A percentile compares a stretch with the other conserved stretches of the same genome.
These are phyloP conservation scores for Sylvicola cinctus DNA, from an alignment of 2,888 invertebrate species.

Conservation along the genomic window DNA sequence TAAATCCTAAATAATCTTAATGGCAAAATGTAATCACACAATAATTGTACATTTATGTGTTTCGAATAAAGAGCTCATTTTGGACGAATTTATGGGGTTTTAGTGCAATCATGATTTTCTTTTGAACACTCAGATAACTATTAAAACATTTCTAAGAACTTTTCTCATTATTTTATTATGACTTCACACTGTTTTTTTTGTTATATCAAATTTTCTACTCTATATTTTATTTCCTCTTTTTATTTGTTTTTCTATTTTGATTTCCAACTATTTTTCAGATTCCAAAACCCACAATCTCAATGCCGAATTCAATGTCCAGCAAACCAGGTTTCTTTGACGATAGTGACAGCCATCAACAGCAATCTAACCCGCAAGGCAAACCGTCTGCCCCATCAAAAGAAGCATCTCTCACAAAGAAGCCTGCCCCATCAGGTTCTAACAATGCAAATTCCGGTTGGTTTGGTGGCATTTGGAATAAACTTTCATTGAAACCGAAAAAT, in stretches of 20 bases:
- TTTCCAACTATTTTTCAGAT: constrained; percentile 15
- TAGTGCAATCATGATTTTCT: too few species aligned
- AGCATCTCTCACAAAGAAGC: constrained; percentile 6
- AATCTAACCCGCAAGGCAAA: constrained; percentile 8
- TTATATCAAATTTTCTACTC: constrained; percentile 14
- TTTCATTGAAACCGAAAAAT: constrained; percentile 67
- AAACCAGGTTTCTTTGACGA: constrained; percentile 17
- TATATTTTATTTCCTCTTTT: constrained; percentile 1
- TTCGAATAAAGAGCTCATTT: too few species aligned
- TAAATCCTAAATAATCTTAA: too few species aligned
- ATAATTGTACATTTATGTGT: too few species aligned
- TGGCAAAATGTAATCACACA: too few species aligned
- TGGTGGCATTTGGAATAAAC: constrained; percentile 67
- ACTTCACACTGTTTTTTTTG: neutral
- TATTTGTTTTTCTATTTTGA: constrained; percentile 15
- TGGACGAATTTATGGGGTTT: too few species aligned
- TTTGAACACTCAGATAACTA: too few species aligned
- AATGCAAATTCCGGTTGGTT: constrained; percentile 48
- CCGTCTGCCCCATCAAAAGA: constrained; percentile 1
- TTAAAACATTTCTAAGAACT: too few species aligned
- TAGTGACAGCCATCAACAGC: constrained; percentile 1
- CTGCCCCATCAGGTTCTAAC: neutral
- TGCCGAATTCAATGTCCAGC: constrained; percentile 30
- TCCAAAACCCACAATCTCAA: constrained; percentile 30
- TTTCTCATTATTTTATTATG: neutral